phyloP scores from a whole-genome alignment of 2,888 invertebrate genomes.

The Noctua fimbriata region DNA sequence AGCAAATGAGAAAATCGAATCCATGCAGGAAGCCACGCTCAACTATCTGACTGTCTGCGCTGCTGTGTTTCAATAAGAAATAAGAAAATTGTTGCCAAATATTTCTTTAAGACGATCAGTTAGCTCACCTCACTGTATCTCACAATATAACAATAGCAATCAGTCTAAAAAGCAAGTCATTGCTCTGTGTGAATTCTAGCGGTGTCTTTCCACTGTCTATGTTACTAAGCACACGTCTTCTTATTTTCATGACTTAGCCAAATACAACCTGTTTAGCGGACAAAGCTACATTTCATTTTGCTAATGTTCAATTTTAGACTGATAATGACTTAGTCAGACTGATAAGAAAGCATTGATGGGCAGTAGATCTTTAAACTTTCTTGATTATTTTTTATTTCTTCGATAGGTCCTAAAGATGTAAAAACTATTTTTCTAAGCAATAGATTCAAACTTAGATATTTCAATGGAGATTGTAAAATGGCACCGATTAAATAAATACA shows the following conservation, averaged over 20 bases:
- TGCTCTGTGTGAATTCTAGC: constrained; percentile 25
- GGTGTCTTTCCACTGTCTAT: neutral
- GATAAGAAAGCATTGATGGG: neutral
- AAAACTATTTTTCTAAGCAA: neutral
- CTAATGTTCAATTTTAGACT: neutral
- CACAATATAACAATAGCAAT: constrained; percentile 32
- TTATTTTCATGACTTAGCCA: neutral
- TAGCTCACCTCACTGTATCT: neutral
- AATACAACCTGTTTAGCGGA: neutral
- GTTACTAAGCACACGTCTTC: neutral
- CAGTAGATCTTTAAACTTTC: neutral
- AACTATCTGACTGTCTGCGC: neutral
- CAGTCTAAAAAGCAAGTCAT: constrained; percentile 6
- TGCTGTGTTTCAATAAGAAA: neutral
- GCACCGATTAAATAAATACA: constrained; percentile 27
- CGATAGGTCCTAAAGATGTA: too few relatives aligned
- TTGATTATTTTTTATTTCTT: neutral
- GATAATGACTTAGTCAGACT: neutral
- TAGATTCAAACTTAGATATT: neutral
- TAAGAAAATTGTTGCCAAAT: neutral
- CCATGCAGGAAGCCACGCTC: neutral
- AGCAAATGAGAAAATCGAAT: neutral
- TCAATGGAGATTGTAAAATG: constrained; percentile 16
- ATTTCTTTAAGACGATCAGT: neutral
- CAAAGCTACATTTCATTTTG: neutral